Evolutionary conservation across 2,888 invertebrate species (phyloP).

Genomic region (Cheilosia scutellata): DNA sequence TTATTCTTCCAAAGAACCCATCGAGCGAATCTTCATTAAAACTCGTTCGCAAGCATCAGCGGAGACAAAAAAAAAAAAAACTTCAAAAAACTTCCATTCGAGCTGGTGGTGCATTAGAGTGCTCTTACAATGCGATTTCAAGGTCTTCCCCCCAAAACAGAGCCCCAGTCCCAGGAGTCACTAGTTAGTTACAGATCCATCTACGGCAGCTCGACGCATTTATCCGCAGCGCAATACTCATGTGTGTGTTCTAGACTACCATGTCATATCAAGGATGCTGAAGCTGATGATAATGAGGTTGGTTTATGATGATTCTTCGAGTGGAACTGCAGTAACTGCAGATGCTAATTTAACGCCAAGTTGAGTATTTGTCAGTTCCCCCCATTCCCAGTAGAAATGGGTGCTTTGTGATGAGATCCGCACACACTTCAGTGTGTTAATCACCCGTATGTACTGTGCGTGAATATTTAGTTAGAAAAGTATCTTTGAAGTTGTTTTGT

Average conservation of each 20-base stretch:
- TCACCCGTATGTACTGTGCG: slow-evolving; percentile 38
- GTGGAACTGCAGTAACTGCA: slow-evolving; percentile 73
- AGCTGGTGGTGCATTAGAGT: slow-evolving; percentile 59
- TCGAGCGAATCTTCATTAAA: slow-evolving; percentile 72
- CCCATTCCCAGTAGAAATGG: slow-evolving; percentile 22
- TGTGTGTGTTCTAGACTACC: slow-evolving; percentile 24
- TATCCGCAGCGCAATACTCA: slow-evolving; percentile 35
- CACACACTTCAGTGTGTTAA: slow-evolving; percentile 52
- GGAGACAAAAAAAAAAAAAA: slow-evolving; percentile 14
- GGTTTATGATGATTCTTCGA: slow-evolving; percentile 67
- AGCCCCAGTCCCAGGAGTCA: slow-evolving; percentile 34
- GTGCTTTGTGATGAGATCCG: slow-evolving; percentile 37
- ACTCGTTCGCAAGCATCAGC: slow-evolving; percentile 57
- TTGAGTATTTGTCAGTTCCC: slow-evolving; percentile 50
- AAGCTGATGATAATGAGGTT: slow-evolving; percentile 64
- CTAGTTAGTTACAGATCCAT: slow-evolving; percentile 57
- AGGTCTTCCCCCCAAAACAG: slow-evolving; percentile 30
- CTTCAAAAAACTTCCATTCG: slow-evolving; percentile 53
- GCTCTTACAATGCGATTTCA: slow-evolving; percentile 46
- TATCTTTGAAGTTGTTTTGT: slow-evolving; percentile 20
- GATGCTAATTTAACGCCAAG: slow-evolving; percentile 74
- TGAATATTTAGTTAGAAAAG: slow-evolving; percentile 35
- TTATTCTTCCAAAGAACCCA: slow-evolving; percentile 66
- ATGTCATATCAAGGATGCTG: slow-evolving; percentile 64
- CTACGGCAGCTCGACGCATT: slow-evolving; percentile 47